These are phyloP conservation scores for Enteromius thamalakanensis DNA, from an alignment of 2,797 vertebrate species.

Conservation along the genomic window DNA sequence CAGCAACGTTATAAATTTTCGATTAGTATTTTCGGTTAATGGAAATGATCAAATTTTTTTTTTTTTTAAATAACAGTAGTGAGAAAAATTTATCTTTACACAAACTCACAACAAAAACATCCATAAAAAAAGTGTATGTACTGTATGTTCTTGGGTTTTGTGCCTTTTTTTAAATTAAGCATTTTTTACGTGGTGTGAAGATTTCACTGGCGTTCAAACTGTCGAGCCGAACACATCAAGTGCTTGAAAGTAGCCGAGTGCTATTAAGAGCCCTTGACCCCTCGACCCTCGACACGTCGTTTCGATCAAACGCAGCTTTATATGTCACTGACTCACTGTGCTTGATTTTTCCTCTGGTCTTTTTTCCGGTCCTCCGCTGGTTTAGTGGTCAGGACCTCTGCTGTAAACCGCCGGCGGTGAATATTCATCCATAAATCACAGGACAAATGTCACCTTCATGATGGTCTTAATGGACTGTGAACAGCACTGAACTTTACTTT, in stretches of 20 bases:
- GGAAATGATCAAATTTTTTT: no score
- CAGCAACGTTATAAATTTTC: no score
- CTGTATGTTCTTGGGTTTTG: not conserved
- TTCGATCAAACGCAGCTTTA: not conserved
- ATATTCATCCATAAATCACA: slow-evolving; percentile 16
- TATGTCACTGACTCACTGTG: not conserved
- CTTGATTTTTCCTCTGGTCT: not conserved
- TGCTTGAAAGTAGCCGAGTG: not conserved
- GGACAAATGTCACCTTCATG: slow-evolving; percentile 30
- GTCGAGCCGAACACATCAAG: not conserved
- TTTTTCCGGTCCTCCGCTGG: not conserved
- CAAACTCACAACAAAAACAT: no score
- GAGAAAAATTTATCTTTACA: no score
- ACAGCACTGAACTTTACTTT: slow-evolving; percentile 35
- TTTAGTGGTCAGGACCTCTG: not conserved
- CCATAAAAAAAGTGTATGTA: no score
- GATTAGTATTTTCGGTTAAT: no score
- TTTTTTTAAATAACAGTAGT: no score
- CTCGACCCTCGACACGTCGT: not conserved
- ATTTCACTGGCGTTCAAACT: slow-evolving; percentile 24
- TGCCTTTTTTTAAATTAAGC: not conserved
- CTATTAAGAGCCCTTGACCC: slow-evolving; percentile 8
- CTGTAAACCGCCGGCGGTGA: slow-evolving; percentile 10
- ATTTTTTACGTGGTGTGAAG: not conserved
- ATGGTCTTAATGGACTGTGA: slow-evolving; percentile 22